These are phyloP conservation scores for Charina bottae DNA, from an alignment of 2,113 vertebrate species.

Conservation along the genomic window DNA sequence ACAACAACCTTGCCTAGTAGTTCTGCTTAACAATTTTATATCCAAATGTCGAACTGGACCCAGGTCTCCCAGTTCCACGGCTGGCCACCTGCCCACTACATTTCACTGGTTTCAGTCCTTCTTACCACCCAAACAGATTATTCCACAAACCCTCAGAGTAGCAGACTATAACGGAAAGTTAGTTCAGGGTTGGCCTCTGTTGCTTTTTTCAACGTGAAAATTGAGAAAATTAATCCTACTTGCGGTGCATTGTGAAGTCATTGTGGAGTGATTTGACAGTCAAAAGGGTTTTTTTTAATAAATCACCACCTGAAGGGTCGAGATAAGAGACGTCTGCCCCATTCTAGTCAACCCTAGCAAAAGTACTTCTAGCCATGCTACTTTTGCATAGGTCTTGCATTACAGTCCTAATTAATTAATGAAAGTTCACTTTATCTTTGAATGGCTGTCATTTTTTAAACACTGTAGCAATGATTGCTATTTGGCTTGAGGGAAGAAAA, in stretches of 20 bases:
- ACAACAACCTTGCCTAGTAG: neutral
- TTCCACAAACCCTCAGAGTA: neutral
- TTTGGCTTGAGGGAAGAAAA: conserved; percentile 49
- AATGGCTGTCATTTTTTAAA: conserved; percentile 48
- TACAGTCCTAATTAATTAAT: conserved; percentile 39
- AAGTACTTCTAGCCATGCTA: conserved; percentile 21
- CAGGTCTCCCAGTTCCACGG: neutral
- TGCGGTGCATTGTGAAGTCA: conserved; percentile 7
- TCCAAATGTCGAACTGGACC: neutral
- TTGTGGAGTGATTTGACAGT: conserved; percentile 14
- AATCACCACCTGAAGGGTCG: neutral
- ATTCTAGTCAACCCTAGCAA: conserved; percentile 23
- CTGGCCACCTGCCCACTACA: neutral
- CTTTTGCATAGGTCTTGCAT: neutral
- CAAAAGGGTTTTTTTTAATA: neutral
- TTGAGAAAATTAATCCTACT: neutral
- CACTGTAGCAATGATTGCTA: conserved; percentile 35
- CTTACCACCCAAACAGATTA: neutral
- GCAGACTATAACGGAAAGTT: neutral
- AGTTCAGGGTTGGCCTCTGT: neutral
- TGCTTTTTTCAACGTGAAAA: neutral
- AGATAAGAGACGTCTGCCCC: conserved; percentile 21
- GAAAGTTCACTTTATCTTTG: conserved; percentile 45
- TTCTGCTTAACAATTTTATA: neutral
- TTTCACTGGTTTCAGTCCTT: neutral